Percentiles rank a stretch among this genome's conserved stretches.
Evolutionary conservation across 2,797 vertebrate species (phyloP).

Genomic region (Ataeniobius toweri): DNA sequence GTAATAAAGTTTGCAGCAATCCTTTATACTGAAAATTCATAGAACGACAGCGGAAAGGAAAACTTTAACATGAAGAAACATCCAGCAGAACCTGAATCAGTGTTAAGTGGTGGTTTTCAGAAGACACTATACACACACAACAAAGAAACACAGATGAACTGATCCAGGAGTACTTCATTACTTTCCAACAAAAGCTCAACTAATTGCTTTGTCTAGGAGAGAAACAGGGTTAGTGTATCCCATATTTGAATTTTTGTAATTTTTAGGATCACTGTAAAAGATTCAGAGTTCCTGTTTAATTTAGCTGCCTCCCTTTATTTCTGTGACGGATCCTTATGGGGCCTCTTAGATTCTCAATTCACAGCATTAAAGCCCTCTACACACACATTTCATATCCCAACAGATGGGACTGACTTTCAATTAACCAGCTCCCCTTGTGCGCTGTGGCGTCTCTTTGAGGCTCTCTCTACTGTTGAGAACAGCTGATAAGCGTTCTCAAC

Average conservation of each 20-base stretch:
- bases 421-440: constrained; percentile 27
- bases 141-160: not conserved
- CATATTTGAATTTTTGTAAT: constrained; percentile 23
- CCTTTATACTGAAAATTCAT: too few relatives aligned
- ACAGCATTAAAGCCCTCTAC: constrained; percentile 39
- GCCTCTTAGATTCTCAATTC: constrained; percentile 29
- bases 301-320: constrained; percentile 29
- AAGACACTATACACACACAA: not conserved
- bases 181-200: not conserved
- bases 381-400: constrained; percentile 41
- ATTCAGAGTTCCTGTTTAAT: constrained; percentile 29
- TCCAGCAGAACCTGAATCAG: not conserved
- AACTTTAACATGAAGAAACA: not conserved
- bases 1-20: too few relatives aligned
- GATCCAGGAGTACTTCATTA: not conserved
- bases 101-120: too few relatives aligned
- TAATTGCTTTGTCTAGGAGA: not conserved
- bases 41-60: not conserved
- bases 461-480: constrained; percentile 23
- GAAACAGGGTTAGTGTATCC: constrained; percentile 21
- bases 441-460: constrained; percentile 34
- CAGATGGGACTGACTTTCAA: constrained; percentile 30
- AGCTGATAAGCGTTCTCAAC: constrained; percentile 42
- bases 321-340: constrained; percentile 33
- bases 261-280: constrained; percentile 18